A percentile compares a stretch with the other conserved stretches of the same genome.
Evolutionary conservation across 53 echinoderm and acorn worm species (phyloP).

Genomic region (Mesocentrotus franciscanus): DNA sequence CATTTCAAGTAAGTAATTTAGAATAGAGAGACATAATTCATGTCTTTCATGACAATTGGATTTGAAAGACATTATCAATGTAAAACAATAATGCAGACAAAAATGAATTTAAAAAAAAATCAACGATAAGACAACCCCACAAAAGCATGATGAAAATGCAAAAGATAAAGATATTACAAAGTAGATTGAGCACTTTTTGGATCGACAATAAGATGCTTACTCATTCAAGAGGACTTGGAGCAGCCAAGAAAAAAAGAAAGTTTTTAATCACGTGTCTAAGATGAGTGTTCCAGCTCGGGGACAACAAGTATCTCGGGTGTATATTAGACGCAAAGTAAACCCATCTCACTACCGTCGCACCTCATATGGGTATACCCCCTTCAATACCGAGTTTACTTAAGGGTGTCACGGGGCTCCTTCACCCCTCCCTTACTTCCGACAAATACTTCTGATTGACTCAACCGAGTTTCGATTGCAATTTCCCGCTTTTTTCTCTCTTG

Average conservation of each 20-base stretch:
- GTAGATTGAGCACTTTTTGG: background rate
- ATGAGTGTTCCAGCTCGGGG: slow-evolving; percentile 1
- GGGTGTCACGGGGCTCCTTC: slow-evolving; percentile 8
- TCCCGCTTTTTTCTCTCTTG: slow-evolving; percentile 17
- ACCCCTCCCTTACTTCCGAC: slow-evolving; percentile 60
- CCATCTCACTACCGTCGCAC: slow-evolving; percentile 19
- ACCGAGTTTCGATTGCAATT: slow-evolving; percentile 62
- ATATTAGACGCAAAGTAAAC: background rate
- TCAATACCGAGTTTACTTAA: slow-evolving; percentile 12
- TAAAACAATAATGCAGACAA: background rate
- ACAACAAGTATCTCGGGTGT: background rate
- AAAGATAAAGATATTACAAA: background rate
- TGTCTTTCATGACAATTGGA: too few relatives aligned
- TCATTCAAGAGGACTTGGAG: background rate
- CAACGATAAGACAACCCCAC: background rate
- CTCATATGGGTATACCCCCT: slow-evolving; percentile 3
- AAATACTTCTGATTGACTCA: slow-evolving; percentile 60
- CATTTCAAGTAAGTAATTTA: too few relatives aligned
- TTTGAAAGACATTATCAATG: background rate
- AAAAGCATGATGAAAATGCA: background rate
- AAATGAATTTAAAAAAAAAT: background rate
- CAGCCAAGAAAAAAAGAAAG: background rate
- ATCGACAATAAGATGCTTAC: background rate
- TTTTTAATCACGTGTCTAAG: slow-evolving; percentile 27
- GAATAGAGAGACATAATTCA: too few relatives aligned